phyloP scores from a whole-genome alignment of 2,797 vertebrate genomes.

The Anguilla anguilla region DNA sequence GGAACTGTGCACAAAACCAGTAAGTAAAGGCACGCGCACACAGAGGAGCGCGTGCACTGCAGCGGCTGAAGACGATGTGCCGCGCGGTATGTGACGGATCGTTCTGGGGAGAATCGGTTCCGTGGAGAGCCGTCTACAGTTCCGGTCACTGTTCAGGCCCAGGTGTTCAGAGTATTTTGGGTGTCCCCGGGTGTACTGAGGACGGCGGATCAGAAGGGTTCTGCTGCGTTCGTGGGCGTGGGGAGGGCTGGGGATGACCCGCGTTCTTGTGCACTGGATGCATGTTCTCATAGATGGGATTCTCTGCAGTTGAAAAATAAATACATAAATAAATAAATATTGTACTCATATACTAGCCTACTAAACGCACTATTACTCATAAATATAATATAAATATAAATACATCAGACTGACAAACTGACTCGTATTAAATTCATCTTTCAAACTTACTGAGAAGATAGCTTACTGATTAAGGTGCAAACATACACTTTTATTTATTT shows the following conservation, averaged over 20 bases:
- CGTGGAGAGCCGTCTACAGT: neutral
- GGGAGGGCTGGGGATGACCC: constrained; percentile 45
- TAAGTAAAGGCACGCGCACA: neutral
- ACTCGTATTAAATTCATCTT: neutral
- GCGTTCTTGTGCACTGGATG: neutral
- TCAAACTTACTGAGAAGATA: neutral
- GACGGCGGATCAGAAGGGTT: constrained; percentile 35
- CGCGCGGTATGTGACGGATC: too few species aligned
- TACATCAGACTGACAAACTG: neutral
- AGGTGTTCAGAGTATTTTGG: constrained; percentile 19
- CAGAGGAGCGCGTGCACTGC: neutral
- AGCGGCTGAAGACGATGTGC: neutral
- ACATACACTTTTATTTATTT: neutral
- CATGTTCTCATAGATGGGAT: constrained; percentile 63
- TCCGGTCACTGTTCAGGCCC: constrained; percentile 24
- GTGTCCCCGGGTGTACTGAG: constrained; percentile 35
- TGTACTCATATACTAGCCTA: neutral
- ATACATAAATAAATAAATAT: neutral
- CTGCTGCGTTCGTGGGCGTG: neutral
- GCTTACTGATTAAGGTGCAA: neutral
- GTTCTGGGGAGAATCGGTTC: neutral
- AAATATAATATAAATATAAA: neutral
- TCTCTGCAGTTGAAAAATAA: constrained; percentile 35
- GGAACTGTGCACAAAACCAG: too few species aligned
- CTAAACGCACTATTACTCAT: neutral